A percentile compares a stretch with the other conserved stretches of the same genome.
phyloP scores from a whole-genome alignment of 2,113 vertebrate species.

The Bujurquina vittata region DNA sequence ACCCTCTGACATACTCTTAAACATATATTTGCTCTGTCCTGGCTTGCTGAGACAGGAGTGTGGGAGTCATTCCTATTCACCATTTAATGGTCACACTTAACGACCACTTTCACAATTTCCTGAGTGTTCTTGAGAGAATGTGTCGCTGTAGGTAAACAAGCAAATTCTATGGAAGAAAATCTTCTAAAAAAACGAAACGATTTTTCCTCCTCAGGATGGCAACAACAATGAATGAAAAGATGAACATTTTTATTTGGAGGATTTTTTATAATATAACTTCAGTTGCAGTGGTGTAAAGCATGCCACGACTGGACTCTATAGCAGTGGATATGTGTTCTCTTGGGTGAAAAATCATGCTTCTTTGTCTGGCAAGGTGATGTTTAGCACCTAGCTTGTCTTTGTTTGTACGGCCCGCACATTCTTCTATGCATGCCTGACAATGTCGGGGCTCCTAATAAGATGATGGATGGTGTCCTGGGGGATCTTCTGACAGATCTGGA shows the following conservation, averaged over 20 bases:
- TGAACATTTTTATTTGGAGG: neutral
- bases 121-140: conserved; percentile 10
- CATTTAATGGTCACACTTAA: conserved; percentile 17
- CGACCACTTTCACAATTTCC: conserved; percentile 24
- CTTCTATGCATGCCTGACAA: no score
- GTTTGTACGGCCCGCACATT: no score
- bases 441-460: no score
- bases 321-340: no score
- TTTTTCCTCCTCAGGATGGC: neutral
- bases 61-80: conserved; percentile 19
- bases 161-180: neutral
- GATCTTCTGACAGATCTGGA: no score
- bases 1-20: conserved; percentile 11
- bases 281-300: no score
- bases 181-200: neutral
- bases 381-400: neutral
- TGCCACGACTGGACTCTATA: no score
- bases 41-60: neutral
- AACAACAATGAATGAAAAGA: neutral
- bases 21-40: conserved; percentile 24
- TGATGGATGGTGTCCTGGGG: no score
- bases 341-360: no score
- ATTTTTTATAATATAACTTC: neutral
- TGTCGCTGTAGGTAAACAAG: conserved; percentile 31
- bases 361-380: neutral